These are phyloP conservation scores for Amphiura filiformis DNA, from an alignment of 35 echinoderm and acorn worm species.

Conservation along the genomic window DNA sequence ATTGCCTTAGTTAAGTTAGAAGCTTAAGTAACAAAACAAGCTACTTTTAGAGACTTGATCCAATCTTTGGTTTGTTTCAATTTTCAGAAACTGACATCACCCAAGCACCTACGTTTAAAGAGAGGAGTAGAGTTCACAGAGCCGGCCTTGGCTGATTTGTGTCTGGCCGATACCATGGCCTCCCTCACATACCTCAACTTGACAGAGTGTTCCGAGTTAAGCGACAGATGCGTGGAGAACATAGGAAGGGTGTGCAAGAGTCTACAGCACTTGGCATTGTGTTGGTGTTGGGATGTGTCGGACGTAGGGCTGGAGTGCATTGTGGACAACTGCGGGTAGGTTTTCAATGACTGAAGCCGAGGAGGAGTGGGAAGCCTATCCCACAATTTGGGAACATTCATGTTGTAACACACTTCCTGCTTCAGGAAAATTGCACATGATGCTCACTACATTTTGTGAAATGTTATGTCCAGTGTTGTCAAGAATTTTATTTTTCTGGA, in stretches of 20 bases:
- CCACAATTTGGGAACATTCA: neutral
- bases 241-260: constrained; percentile 31
- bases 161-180: constrained; percentile 11
- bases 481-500: too few species aligned
- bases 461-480: too few species aligned
- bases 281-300: constrained; percentile 65
- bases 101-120: constrained; percentile 36
- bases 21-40: too few species aligned
- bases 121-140: constrained; percentile 51
- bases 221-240: constrained; percentile 18
- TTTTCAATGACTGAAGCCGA: neutral
- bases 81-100: constrained; percentile 19
- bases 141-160: constrained; percentile 24
- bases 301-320: constrained; percentile 43
- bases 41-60: too few species aligned
- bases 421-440: too few species aligned
- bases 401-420: neutral
- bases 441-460: too few species aligned
- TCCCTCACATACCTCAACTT: constrained; percentile 38
- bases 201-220: constrained; percentile 56
- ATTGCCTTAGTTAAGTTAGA: too few species aligned
- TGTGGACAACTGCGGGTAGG: constrained; percentile 57
- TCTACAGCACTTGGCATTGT: constrained; percentile 40
- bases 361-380: too few species aligned
- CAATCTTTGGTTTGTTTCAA: too few species aligned